Evolutionary conservation across 2,888 invertebrate species (phyloP).

Genomic region (Reticulitermes lucifugus): DNA sequence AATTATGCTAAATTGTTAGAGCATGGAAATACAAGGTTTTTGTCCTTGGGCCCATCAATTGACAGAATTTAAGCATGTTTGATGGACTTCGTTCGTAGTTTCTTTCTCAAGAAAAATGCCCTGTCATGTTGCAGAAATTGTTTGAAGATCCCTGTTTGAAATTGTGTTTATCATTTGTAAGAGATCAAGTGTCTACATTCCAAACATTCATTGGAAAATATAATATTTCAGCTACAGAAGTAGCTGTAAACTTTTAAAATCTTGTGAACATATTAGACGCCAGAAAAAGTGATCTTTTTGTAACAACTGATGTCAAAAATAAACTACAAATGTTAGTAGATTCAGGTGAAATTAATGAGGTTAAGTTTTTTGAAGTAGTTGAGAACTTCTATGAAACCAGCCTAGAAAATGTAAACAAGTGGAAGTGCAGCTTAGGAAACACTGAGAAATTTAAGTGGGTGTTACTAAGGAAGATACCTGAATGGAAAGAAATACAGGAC

Average conservation of each 20-base stretch:
- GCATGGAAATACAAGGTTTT: background rate
- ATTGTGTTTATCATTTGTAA: background rate
- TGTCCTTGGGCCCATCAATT: background rate
- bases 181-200: background rate
- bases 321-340: background rate
- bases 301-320: background rate
- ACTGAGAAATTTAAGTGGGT: background rate
- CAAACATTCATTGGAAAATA: background rate
- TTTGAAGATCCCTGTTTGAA: background rate
- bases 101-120: background rate
- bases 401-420: background rate
- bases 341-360: background rate
- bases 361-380: background rate
- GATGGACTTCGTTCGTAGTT: background rate
- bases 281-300: background rate
- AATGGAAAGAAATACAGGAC: background rate
- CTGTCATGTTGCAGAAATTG: background rate
- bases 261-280: background rate
- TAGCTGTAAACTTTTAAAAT: background rate
- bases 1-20: conserved; percentile 10
- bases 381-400: background rate
- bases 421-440: background rate
- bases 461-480: background rate
- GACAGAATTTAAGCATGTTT: conserved; percentile 2
- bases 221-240: too few species aligned